A percentile compares a stretch with the other conserved stretches of the same genome.
Evolutionary conservation across 2,113 vertebrate species (phyloP).

Genomic region (Rhizomys pruinosus): DNA sequence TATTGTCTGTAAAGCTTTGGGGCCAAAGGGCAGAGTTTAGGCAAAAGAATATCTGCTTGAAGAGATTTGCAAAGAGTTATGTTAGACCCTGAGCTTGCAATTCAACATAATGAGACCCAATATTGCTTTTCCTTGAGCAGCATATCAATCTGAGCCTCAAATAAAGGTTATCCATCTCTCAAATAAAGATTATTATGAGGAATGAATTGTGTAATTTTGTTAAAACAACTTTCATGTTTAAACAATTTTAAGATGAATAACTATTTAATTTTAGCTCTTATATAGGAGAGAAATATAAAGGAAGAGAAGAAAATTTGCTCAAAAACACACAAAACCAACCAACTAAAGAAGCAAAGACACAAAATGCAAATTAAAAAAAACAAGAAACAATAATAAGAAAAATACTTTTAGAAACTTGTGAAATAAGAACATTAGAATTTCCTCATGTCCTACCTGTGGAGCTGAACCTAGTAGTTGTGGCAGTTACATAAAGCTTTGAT

Average conservation of each 20-base stretch:
- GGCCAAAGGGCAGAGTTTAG: not conserved
- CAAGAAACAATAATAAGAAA: not conserved
- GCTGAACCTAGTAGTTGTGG: conserved; percentile 72
- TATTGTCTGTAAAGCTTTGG: not conserved
- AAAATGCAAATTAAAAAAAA: not conserved
- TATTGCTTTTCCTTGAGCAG: not conserved
- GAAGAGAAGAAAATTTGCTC: not conserved
- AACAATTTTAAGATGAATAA: not conserved
- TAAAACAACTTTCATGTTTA: not conserved
- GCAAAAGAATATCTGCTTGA: not conserved
- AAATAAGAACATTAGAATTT: conserved; percentile 47
- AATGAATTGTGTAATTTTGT: not conserved
- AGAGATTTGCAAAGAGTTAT: not conserved
- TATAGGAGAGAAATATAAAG: not conserved
- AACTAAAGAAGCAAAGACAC: not conserved
- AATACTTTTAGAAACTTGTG: conserved; percentile 1
- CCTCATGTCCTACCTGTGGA: conserved; percentile 75
- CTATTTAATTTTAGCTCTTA: not conserved
- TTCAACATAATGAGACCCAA: not conserved
- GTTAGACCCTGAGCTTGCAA: not conserved
- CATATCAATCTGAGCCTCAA: too few species aligned
- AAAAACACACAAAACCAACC: conserved; percentile 3
- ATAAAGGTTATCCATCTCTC: not conserved
- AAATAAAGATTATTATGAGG: not conserved
- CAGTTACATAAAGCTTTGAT: conserved; percentile 78